Conservation (phyloP, 2,888 invertebrate genomes). For the Rhyacophila evoluta region DNA sequence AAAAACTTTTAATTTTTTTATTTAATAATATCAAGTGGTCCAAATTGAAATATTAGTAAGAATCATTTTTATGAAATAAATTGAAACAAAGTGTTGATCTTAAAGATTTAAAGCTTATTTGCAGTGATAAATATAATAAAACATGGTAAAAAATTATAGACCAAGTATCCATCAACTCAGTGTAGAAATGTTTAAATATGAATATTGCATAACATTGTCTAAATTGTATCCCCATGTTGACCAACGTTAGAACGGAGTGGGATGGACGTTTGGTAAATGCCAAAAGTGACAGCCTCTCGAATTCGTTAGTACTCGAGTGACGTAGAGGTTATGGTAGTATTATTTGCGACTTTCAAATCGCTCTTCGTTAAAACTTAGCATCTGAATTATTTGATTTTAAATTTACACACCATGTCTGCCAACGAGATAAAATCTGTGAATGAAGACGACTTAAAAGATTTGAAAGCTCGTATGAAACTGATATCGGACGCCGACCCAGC, state of each 20-base stretch:
- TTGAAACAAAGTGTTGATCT: no score
- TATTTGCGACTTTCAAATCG: slow-evolving; percentile 23
- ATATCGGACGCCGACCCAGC: slow-evolving; percentile 79
- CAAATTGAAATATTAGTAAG: no score
- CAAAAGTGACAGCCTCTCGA: slow-evolving; percentile 51
- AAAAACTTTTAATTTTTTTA: no score
- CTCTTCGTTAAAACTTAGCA: background rate
- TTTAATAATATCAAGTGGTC: no score
- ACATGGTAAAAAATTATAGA: no score
- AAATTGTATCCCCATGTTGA: background rate
- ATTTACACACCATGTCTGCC: slow-evolving; percentile 32
- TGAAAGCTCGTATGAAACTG: slow-evolving; percentile 79
- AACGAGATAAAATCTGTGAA: slow-evolving; percentile 67
- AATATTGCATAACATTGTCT: background rate
- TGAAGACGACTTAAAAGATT: slow-evolving; percentile 73
- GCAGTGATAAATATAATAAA: no score
- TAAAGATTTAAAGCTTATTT: no score
- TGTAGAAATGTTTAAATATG: background rate
- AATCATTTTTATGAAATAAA: no score
- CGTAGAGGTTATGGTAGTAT: slow-evolving; percentile 34
- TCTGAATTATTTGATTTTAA: background rate
- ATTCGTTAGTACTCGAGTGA: slow-evolving; percentile 11
- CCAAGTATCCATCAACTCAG: background rate
- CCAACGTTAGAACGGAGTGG: slow-evolving; percentile 38
- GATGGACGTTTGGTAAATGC: slow-evolving; percentile 49